Evolutionary conservation across 2,888 invertebrate genomes (phyloP).

Genomic region (Synanthedon vespiformis): DNA sequence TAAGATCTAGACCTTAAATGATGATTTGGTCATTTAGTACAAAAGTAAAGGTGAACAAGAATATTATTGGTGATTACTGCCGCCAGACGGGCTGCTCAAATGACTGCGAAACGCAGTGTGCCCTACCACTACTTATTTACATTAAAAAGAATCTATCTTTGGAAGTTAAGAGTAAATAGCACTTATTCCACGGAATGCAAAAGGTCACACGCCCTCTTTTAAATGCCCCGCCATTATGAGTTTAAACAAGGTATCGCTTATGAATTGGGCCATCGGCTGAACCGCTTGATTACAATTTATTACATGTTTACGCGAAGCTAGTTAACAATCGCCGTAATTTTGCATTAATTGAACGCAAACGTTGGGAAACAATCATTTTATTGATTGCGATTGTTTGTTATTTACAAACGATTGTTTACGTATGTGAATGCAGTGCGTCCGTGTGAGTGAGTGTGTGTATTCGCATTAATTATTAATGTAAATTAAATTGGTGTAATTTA

Average conservation of each 20-base stretch:
- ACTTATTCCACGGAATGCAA: too few relatives aligned
- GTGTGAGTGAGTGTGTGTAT: not conserved
- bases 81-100: too few relatives aligned
- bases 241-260: not conserved
- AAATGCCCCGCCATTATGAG: not conserved
- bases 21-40: too few relatives aligned
- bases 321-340: slow-evolving; percentile 14
- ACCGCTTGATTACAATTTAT: slow-evolving; percentile 12
- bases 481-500: not conserved
- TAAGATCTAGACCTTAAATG: too few relatives aligned
- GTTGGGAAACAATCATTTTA: slow-evolving; percentile 14
- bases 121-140: too few relatives aligned
- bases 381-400: not conserved
- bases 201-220: not conserved
- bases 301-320: slow-evolving; percentile 9
- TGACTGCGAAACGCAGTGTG: too few relatives aligned
- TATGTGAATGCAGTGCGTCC: not conserved
- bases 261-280: not conserved
- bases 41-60: too few relatives aligned
- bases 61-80: too few relatives aligned
- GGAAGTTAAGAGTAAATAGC: too few relatives aligned
- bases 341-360: slow-evolving; percentile 21
- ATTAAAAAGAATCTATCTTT: too few relatives aligned
- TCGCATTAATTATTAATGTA: not conserved
- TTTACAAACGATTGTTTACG: not conserved